Conservation (phyloP, 2,797 vertebrate species). For the Remorina albescens region DNA sequence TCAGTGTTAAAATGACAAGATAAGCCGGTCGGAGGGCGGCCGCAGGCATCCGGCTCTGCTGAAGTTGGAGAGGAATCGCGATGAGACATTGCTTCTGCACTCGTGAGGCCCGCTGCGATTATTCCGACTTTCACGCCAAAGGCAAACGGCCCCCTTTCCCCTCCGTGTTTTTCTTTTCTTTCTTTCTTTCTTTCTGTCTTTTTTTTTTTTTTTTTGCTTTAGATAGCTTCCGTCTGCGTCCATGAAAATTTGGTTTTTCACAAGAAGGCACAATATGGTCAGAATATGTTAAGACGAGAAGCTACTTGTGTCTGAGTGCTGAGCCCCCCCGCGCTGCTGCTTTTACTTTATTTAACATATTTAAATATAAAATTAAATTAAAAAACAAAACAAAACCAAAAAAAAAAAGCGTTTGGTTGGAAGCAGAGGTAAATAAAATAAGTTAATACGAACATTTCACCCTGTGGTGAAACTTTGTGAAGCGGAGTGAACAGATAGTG, state of each 20-base stretch:
- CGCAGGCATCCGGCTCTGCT: conserved; percentile 83
- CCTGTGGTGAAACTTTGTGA: conserved; percentile 15
- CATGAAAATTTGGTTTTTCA: conserved; percentile 70
- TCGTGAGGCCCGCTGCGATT: conserved; percentile 86
- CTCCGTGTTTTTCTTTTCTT: conserved; percentile 1
- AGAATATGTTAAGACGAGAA: conserved; percentile 79
- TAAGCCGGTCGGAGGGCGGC: conserved; percentile 88
- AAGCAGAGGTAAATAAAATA: conserved; percentile 40
- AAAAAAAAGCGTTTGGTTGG: not conserved
- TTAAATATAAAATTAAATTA: conserved; percentile 1
- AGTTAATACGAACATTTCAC: conserved; percentile 23
- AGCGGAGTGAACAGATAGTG: conserved; percentile 47
- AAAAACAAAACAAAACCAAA: not conserved
- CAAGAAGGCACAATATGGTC: conserved; percentile 82
- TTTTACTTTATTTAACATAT: not conserved
- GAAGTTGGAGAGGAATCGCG: conserved; percentile 82
- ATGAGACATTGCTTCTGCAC: conserved; percentile 88
- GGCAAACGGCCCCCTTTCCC: conserved; percentile 79
- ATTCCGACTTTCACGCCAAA: conserved; percentile 80
- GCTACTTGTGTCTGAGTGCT: conserved; percentile 62
- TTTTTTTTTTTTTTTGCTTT: conserved; percentile 55
- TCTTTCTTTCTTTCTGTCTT: too few relatives aligned
- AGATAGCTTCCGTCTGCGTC: conserved; percentile 80
- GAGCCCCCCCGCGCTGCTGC: not conserved
- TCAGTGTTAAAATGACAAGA: conserved; percentile 93